A percentile compares a stretch with the other conserved stretches of the same genome.
These are phyloP conservation scores for Bathynomus jamesi DNA, from an alignment of 1,140 invertebrate species.

Conservation along the genomic window DNA sequence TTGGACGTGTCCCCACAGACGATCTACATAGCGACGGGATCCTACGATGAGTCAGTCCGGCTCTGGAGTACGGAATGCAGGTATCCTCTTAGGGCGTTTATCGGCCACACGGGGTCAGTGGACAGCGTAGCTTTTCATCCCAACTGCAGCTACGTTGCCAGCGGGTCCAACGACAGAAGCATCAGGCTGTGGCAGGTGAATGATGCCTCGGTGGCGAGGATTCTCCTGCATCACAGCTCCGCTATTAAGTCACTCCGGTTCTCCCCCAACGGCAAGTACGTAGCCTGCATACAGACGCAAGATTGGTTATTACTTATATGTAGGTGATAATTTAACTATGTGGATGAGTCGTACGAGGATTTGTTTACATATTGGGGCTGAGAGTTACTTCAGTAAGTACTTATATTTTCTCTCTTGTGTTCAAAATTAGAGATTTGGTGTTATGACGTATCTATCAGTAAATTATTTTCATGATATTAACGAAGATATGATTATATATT, in stretches of 20 bases:
- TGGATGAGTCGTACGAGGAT: no score
- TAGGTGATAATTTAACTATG: no score
- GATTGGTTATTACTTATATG: slow-evolving; percentile 17
- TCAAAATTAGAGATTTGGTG: no score
- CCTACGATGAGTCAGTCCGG: slow-evolving; percentile 71
- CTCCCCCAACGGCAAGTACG: slow-evolving; percentile 34
- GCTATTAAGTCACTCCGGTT: slow-evolving; percentile 21
- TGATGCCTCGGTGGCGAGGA: slow-evolving; percentile 50
- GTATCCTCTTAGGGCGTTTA: slow-evolving; percentile 68
- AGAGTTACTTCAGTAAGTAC: no score
- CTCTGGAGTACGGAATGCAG: slow-evolving; percentile 75
- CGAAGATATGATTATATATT: no score
- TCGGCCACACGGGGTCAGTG: slow-evolving; percentile 72
- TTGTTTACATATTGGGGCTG: no score
- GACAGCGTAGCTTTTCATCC: slow-evolving; percentile 76
- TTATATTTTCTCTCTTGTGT: no score
- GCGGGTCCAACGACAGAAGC: slow-evolving; percentile 65
- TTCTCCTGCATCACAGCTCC: slow-evolving; percentile 32
- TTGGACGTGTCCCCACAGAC: slow-evolving; percentile 20
- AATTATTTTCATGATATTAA: no score
- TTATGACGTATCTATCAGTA: no score
- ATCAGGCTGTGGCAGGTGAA: slow-evolving; percentile 64
- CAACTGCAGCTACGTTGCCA: slow-evolving; percentile 68
- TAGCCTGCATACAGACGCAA: slow-evolving; percentile 26
- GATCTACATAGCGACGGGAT: slow-evolving; percentile 54